Evolutionary conservation across 2,113 vertebrate species (phyloP).

Genomic region (Baryphthengus martii): DNA sequence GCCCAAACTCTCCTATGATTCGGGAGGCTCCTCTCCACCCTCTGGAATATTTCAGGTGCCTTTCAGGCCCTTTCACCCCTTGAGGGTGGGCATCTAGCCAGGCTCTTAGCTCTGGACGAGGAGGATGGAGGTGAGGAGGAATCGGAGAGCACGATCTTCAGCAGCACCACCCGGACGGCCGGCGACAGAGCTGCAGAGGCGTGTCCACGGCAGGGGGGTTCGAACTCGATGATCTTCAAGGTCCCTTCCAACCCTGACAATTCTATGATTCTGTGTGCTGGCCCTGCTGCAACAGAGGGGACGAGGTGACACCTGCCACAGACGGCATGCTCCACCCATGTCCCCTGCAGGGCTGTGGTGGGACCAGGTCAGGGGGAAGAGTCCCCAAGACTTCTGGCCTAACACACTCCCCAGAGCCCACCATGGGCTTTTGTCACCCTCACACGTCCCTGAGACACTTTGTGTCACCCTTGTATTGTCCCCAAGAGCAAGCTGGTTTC

Average conservation of each 20-base stretch:
- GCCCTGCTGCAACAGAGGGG: neutral
- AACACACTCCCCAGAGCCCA: accelerated
- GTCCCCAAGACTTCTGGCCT: neutral
- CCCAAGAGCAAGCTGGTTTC: neutral
- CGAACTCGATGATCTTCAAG: no score
- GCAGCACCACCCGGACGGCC: conserved; percentile 55
- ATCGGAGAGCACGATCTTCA: conserved; percentile 65
- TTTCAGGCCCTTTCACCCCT: neutral
- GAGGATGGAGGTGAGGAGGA: conserved; percentile 64
- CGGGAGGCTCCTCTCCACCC: no score
- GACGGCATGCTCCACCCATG: accelerated
- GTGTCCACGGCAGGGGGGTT: no score
- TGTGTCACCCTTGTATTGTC: accelerated
- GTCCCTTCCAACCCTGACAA: no score
- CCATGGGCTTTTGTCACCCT: neutral
- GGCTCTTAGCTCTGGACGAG: neutral
- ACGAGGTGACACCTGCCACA: neutral
- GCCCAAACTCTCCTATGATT: no score
- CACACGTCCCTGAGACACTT: accelerated
- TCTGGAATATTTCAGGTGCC: neutral
- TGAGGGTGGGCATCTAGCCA: accelerated
- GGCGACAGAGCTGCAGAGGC: neutral
- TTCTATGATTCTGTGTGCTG: no score
- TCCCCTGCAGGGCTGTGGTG: accelerated
- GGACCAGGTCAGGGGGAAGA: accelerated